Base-by-base conservation (phyloP, 2,113 vertebrate genomes). In the Merops nubicus region DNA sequence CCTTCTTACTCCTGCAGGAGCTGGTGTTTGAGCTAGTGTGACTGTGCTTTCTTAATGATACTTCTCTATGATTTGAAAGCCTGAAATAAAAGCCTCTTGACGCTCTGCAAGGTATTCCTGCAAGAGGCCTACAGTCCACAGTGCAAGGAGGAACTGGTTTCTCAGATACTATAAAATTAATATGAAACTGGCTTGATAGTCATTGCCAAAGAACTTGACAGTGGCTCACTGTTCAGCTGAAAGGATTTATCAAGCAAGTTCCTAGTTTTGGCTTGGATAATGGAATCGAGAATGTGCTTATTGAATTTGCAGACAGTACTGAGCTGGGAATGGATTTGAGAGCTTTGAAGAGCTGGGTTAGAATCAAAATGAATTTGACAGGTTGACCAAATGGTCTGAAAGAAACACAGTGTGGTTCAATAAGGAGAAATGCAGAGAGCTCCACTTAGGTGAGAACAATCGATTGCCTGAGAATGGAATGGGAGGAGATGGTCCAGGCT, bases 191-290 rank as follows among this genome's bases (percentile, higher is more conserved):
- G 33, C 64, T 51, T 57, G 62, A 91, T 82, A 48, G 64, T 20
- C 62, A 47, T n/a, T 82, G 69, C 85, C 65, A 88, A 34, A 48
- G 21, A 85, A 9, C 74, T 29, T 63, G 74, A 88, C 92, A 89
- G 88, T 60, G 80, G 34, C 45, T 95, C 65, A 31, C 65, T 95
- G 93, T 91, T 94, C 88, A 91, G 47, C 85, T 68, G 82, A 51
- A 88, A 68, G 74, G 85, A 60, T 91, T 95, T 93, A 75, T 85
- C 81, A 54, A 93, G 60, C 33, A 63, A 42, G 11, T 93, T 85
- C 90, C 94, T 85, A 78, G 87, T 93, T 93, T 89, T 82, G 92
- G 92, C 90, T 59, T 54, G 69, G 73, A 38, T 75, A 87, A 70
- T 56, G 85, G 62, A 94, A 75, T 60, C 1, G 3, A 89, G 92